These are phyloP conservation scores for Stenopsyche tienmushanensis DNA, from an alignment of 1,140 invertebrate species.

Conservation along the genomic window DNA sequence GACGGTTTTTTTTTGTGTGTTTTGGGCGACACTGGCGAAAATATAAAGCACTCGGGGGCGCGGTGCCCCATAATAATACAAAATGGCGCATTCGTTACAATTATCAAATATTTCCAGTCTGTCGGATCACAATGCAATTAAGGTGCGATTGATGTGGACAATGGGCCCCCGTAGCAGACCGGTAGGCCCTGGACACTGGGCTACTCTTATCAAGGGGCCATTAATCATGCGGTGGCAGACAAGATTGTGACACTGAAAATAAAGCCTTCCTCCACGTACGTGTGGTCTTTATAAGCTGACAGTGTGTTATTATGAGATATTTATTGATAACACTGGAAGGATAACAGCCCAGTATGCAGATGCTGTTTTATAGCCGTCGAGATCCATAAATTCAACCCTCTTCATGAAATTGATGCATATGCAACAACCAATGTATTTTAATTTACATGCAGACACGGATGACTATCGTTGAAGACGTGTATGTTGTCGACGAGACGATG, in stretches of 20 bases:
- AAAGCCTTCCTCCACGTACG: too few species aligned
- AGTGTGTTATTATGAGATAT: too few species aligned
- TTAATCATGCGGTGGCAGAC: constrained; percentile 11
- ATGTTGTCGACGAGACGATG: too few species aligned
- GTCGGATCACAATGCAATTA: constrained; percentile 30
- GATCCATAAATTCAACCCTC: too few species aligned
- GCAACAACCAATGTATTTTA: too few species aligned
- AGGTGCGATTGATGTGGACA: constrained; percentile 15
- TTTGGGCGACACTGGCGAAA: not conserved
- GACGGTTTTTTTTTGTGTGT: not conserved
- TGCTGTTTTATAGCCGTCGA: too few species aligned
- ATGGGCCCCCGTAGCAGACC: not conserved
- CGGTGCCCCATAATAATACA: not conserved
- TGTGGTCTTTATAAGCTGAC: too few species aligned
- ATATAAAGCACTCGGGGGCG: not conserved
- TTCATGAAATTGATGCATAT: too few species aligned
- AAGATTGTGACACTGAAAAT: not conserved
- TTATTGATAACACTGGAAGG: too few species aligned
- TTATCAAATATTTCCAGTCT: constrained; percentile 33
- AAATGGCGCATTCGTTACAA: constrained; percentile 27
- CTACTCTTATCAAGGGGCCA: not conserved
- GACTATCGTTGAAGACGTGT: too few species aligned
- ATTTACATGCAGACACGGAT: too few species aligned
- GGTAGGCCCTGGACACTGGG: not conserved
- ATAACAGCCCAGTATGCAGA: too few species aligned